Evolutionary conservation across 2,888 invertebrate genomes (phyloP).

Genomic region (Tillus elongatus): DNA sequence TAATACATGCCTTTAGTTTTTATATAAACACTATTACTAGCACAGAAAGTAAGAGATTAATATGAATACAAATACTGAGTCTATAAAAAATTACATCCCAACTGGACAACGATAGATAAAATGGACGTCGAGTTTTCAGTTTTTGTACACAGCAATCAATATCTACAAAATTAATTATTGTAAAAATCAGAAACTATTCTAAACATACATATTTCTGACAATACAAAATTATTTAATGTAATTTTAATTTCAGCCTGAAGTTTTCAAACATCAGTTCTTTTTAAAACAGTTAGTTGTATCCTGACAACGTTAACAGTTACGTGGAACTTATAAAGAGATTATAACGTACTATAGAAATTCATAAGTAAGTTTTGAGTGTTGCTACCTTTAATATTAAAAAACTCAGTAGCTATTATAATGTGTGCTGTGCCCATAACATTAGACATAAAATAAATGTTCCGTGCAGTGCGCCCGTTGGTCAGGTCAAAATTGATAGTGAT

Average conservation of each 20-base stretch:
- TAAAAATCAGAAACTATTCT: neutral
- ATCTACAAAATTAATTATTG: constrained; percentile 2
- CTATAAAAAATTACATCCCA: constrained; percentile 15
- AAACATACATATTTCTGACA: neutral
- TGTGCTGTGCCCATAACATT: too few relatives aligned
- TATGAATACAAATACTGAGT: constrained; percentile 18
- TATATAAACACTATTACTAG: constrained; percentile 13
- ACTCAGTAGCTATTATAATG: too few relatives aligned
- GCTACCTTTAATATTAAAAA: too few relatives aligned
- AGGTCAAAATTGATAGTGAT: too few relatives aligned
- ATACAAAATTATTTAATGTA: constrained; percentile 1
- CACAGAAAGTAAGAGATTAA: constrained; percentile 14
- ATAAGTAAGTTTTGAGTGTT: too few relatives aligned
- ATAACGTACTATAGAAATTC: too few relatives aligned
- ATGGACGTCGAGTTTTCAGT: constrained; percentile 27
- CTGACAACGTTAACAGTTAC: too few relatives aligned
- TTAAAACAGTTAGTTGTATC: neutral
- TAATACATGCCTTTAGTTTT: too few relatives aligned
- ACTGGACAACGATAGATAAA: constrained; percentile 14
- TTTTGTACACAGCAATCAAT: constrained; percentile 21
- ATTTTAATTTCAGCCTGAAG: too few relatives aligned
- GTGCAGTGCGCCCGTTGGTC: too few relatives aligned
- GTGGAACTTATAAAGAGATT: too few relatives aligned
- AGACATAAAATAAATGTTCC: too few relatives aligned
- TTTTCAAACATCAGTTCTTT: neutral